A percentile compares a stretch with the other conserved stretches of the same genome.
phyloP scores from a whole-genome alignment of 2,797 vertebrate species.

The Phrynocephalus forsythii region DNA sequence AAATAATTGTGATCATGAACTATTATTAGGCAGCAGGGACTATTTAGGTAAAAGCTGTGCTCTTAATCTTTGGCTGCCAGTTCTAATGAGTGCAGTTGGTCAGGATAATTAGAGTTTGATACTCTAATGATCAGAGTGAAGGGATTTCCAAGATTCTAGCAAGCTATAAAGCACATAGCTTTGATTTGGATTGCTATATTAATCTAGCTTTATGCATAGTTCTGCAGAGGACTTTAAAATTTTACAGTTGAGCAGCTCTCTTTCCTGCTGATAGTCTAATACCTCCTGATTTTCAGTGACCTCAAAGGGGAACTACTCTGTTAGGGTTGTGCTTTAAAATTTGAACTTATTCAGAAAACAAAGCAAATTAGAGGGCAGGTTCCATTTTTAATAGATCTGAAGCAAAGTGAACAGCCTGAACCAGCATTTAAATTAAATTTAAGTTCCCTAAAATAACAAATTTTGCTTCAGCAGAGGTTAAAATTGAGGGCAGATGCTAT shows the following conservation, averaged over 20 bases:
- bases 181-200: slow-evolving; percentile 13
- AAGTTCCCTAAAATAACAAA: too few relatives aligned
- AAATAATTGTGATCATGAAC: slow-evolving; percentile 9
- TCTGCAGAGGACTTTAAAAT: slow-evolving; percentile 28
- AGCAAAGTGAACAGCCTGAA: too few relatives aligned
- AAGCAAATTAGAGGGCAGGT: too few relatives aligned
- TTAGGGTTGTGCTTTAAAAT: too few relatives aligned
- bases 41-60: not conserved
- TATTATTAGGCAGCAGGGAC: not conserved
- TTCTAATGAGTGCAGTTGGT: slow-evolving; percentile 30
- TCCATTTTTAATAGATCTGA: too few relatives aligned
- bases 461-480: too few relatives aligned
- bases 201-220: not conserved
- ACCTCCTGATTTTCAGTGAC: not conserved
- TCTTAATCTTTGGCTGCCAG: slow-evolving; percentile 20
- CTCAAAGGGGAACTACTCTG: not conserved
- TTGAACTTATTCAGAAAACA: too few relatives aligned
- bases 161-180: not conserved
- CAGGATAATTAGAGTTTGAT: slow-evolving; percentile 17
- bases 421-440: too few relatives aligned
- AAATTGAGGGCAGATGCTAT: too few relatives aligned
- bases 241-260: not conserved
- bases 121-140: slow-evolving; percentile 20
- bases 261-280: slow-evolving; percentile 1
- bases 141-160: not conserved